These are phyloP conservation scores for Tenthredo livida DNA, from an alignment of 2,888 invertebrate species.

Conservation along the genomic window DNA sequence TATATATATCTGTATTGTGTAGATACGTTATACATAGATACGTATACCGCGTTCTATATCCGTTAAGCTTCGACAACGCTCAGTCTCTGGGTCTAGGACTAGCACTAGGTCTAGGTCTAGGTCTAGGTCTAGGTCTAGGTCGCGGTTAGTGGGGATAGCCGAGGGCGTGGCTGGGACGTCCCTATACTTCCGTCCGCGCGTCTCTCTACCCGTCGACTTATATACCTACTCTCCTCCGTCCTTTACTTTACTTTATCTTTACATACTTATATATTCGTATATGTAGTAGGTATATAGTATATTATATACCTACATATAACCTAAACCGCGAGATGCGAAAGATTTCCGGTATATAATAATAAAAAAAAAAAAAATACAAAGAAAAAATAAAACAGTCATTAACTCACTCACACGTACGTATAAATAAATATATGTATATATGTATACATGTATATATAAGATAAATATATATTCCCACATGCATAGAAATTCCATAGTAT, in stretches of 20 bases:
- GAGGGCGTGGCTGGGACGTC: conserved; percentile 23
- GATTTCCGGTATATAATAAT: too few relatives aligned
- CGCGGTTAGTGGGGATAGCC: conserved; percentile 54
- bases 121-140: conserved; percentile 75
- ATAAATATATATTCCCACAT: too few relatives aligned
- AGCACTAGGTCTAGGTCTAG: conserved; percentile 62
- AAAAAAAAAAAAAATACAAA: too few relatives aligned
- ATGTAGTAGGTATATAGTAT: background rate
- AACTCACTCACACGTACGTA: too few relatives aligned
- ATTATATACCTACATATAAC: too few relatives aligned
- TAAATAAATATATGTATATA: too few relatives aligned
- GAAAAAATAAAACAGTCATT: too few relatives aligned
- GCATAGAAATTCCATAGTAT: background rate
- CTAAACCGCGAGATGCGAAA: too few relatives aligned
- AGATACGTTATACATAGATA: background rate
- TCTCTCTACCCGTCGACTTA: conserved; percentile 53
- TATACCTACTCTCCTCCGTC: conserved; percentile 40
- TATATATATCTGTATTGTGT: background rate
- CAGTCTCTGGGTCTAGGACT: conserved; percentile 35
- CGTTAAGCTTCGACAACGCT: conserved; percentile 16
- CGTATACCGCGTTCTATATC: background rate
- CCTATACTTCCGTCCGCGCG: conserved; percentile 48
- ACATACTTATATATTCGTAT: background rate
- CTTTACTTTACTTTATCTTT: conserved; percentile 1
- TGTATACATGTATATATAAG: too few relatives aligned